Evolutionary conservation across 2,113 vertebrate species (phyloP), one percentile per base, ranked within the genome.

Genomic region (Podarcis raffonei): DNA sequence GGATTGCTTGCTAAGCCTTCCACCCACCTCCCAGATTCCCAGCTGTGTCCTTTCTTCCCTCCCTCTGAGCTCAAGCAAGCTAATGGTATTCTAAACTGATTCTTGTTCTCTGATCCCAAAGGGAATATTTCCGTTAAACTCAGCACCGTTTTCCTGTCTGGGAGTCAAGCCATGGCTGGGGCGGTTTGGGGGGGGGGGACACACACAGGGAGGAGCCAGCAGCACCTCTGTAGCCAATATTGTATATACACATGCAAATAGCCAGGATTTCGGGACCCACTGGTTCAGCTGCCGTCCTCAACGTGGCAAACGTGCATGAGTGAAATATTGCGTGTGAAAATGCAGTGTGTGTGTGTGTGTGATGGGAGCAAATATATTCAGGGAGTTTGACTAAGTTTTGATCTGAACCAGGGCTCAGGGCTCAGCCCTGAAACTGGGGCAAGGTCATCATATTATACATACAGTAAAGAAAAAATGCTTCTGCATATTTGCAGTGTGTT

Each of bases 41-140:
- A 77, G 81, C 74, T 84, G 81, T 78, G 81, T 37, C 65, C 25
- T 66, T 48, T 37, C 81, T 7, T 53, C 81, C 71, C 81, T 39
- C 27, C 77, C 15, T 22, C 39, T 69, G 72, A 25, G 18, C 22
- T 1, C 62, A 53, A 25, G 30, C 39, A 16, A 66, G 30, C 37
- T 53, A 35, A 72, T 2, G 77, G 72, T 65, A 68, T 83, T 68
- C n/a, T 57, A 68, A 88, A 77, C n/a, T 48, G 59, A 78, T 83
- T 32, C 62, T 35, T 20, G 62, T 11, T 37, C 62, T 84, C 59
- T 78, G 81, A 57, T 83, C 75, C 62, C 87, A 77, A 83, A 88
- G 72, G 71, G 81, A 53, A 66, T 76, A 35, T 89, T 76, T 77
- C 87, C 9, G 39, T 84, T 69, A 35, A 83, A 89, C 72, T 37